These are phyloP conservation scores for Butastur rufipennis DNA, from an alignment of 2,113 vertebrate species.

Conservation along the genomic window DNA sequence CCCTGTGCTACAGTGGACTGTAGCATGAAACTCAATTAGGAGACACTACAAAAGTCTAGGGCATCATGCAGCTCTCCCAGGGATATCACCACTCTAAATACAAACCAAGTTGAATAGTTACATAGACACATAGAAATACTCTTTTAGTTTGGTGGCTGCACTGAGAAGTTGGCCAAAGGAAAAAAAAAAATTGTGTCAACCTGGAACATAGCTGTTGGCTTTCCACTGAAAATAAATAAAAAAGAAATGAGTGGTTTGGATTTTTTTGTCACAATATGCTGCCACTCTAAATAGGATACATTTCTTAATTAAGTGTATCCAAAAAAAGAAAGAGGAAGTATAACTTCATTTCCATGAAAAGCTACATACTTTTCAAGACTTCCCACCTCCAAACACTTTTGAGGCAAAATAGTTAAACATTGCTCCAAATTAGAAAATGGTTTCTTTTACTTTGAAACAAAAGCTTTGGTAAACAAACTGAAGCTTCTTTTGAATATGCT, in stretches of 20 bases:
- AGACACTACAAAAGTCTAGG: background rate
- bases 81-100: background rate
- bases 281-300: background rate
- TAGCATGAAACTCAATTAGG: background rate
- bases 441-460: background rate
- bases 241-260: background rate
- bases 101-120: background rate
- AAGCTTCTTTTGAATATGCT: background rate
- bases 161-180: background rate
- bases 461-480: background rate
- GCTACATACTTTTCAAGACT: background rate
- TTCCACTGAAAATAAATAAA: background rate
- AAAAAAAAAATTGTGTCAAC: background rate
- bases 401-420: background rate
- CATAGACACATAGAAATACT: background rate
- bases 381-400: background rate
- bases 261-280: background rate
- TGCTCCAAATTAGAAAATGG: background rate
- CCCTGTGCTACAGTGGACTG: background rate
- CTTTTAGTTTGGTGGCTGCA: background rate
- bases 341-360: background rate
- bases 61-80: background rate
- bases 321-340: background rate
- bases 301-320: background rate
- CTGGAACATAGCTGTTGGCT: background rate